phyloP scores from a whole-genome alignment of 2,113 vertebrate species.

The Donacobius atricapilla region DNA sequence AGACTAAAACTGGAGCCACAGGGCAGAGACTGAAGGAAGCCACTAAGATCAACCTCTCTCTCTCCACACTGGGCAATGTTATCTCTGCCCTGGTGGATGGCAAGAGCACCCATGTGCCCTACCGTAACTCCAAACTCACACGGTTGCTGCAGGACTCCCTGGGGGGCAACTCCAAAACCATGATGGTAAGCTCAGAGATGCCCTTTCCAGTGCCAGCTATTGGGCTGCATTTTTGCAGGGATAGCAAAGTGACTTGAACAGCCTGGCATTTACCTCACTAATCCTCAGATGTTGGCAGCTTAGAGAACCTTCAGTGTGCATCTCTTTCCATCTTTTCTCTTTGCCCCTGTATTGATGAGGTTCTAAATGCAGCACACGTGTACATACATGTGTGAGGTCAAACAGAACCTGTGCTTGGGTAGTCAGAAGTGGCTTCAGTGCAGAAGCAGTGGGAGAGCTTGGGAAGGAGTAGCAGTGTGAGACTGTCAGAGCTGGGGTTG shows the following conservation, averaged over 20 bases:
- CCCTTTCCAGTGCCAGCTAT: background rate
- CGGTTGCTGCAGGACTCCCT: slow-evolving; percentile 95
- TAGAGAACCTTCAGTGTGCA: background rate
- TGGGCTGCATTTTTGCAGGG: background rate
- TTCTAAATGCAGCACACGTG: background rate
- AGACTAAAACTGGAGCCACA: slow-evolving; percentile 96
- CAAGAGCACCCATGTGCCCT: slow-evolving; percentile 97
- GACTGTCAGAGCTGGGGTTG: background rate
- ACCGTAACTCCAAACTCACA: slow-evolving; percentile 96
- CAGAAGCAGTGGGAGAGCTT: background rate
- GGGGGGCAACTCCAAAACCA: slow-evolving; percentile 98
- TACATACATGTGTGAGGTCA: accelerated
- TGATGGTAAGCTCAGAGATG: slow-evolving; percentile 85
- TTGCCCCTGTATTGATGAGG: background rate
- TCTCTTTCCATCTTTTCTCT: background rate
- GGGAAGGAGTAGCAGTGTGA: background rate
- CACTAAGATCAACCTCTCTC: slow-evolving; percentile 97
- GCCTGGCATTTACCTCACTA: background rate
- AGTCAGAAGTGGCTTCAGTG: background rate
- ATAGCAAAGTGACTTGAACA: background rate
- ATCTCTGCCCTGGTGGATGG: slow-evolving; percentile 98
- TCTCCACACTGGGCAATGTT: slow-evolving; percentile 96
- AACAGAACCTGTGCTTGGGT: background rate
- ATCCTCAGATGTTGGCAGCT: background rate
- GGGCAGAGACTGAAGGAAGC: slow-evolving; percentile 97